phyloP scores from a whole-genome alignment of 2,888 invertebrate genomes.

The Hyposoter didymator region DNA sequence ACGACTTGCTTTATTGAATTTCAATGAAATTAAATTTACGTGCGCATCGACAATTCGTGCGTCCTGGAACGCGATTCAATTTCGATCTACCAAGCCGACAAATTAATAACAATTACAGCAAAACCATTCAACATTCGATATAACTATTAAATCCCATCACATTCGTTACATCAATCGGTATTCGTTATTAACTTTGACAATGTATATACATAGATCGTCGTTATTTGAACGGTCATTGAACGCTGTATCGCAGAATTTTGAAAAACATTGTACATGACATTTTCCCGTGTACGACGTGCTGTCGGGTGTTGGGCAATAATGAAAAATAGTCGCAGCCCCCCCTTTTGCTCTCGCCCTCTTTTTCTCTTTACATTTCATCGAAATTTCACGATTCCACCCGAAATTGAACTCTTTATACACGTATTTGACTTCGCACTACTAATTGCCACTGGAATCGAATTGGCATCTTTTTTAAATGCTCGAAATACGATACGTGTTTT shows the following conservation, averaged over 20 bases:
- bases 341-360: background rate
- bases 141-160: constrained; percentile 40
- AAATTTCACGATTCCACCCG: background rate
- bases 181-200: constrained; percentile 29
- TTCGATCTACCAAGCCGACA: constrained; percentile 7
- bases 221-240: constrained; percentile 24
- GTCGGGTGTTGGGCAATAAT: constrained; percentile 11
- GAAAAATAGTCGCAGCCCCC: background rate
- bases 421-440: constrained; percentile 1
- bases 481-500: background rate
- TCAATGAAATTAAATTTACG: background rate
- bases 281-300: constrained; percentile 3
- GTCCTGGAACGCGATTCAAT: constrained; percentile 9
- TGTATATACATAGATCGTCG: constrained; percentile 14
- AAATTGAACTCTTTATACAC: background rate
- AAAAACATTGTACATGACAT: constrained; percentile 18
- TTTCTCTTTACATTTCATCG: background rate
- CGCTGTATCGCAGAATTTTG: constrained; percentile 23
- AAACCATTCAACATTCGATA: constrained; percentile 30
- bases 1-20: background rate
- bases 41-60: background rate
- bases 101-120: constrained; percentile 47
- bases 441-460: background rate
- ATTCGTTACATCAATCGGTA: constrained; percentile 19
- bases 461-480: background rate